Evolutionary conservation across 2,797 vertebrate species (phyloP), one percentile per base, ranked within the genome.

Genomic region (Parotocinclus haroldoi): DNA sequence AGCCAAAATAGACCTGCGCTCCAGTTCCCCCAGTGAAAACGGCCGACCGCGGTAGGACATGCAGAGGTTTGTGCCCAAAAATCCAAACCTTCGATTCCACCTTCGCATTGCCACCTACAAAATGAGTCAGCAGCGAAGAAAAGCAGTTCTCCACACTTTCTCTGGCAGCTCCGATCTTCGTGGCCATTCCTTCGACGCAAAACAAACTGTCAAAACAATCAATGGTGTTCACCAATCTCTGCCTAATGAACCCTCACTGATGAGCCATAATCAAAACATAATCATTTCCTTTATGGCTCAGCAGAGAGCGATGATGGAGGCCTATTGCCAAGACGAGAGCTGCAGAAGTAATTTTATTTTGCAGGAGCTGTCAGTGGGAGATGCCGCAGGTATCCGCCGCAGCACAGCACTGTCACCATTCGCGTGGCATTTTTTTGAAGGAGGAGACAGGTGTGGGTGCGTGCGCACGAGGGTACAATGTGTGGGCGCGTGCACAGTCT

Each of bases 181-280:
- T 19, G 63, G 59, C 52, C 58, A 72, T 64, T 67, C 69, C 54
- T 75, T 69, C 38, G 18, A 56, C 19, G 54, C 58, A 69, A 63
- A 63, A 16, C 40, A 58, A 72, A 55, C 72, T 75, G 73, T 75
- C 76, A 72, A 70, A 72, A 68, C 69, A 77, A 57, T 76, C 58
- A 19, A 58, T 73, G 64, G 39, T 55, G 42, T 69, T 63, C 44
- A 51, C 62, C 58, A 50, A 68, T 54, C 62, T 71, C 68, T 63
- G 54, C 67, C 68, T 67, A 73, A 69, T 36, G 67, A 63, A 52
- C 52, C 61, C 51, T 7, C 27, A 48, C 53, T 74, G 64, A 72
- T 62, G 59, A 79, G 73, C 69, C 53, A 63, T 61, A 76, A 72
- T 74, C 72, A 74, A 72, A 72, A 57, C 65, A 74, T 76, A 56